A percentile compares a stretch with the other conserved stretches of the same genome.
Evolutionary conservation across 30 jellyfish, hydroid and myxozoan genomes (phyloP).

Genomic region (Hydractinia symbiolongicarpus): DNA sequence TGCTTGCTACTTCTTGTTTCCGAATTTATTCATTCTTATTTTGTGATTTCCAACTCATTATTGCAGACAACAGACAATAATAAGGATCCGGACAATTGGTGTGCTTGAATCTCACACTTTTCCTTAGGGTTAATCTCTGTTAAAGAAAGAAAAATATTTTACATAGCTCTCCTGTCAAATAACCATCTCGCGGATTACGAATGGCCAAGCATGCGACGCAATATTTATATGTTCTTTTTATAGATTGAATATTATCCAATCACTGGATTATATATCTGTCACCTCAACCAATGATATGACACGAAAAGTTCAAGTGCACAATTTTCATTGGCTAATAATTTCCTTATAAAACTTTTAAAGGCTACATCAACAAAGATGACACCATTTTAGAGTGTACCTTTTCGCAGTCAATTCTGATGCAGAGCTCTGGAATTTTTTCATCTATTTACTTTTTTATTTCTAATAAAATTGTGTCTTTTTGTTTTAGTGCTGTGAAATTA

Average conservation of each 20-base stretch:
- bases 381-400: no score
- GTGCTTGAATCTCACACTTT: no score
- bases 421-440: no score
- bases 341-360: neutral
- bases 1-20: no score
- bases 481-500: no score
- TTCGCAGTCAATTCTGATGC: no score
- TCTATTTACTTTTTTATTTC: no score
- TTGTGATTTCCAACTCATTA: no score
- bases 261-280: neutral
- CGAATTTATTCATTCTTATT: no score
- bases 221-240: conserved; percentile 2
- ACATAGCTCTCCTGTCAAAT: neutral
- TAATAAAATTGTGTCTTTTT: no score
- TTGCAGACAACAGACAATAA: no score
- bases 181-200: conserved; percentile 6
- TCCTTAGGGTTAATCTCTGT: neutral
- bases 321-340: conserved; percentile 6
- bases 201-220: conserved; percentile 17
- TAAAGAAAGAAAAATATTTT: neutral
- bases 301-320: conserved; percentile 10
- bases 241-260: neutral
- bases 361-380: neutral
- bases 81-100: no score
- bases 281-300: conserved; percentile 9